phyloP scores from a whole-genome alignment of 2,888 invertebrate species.

The Nebria brevicollis region DNA sequence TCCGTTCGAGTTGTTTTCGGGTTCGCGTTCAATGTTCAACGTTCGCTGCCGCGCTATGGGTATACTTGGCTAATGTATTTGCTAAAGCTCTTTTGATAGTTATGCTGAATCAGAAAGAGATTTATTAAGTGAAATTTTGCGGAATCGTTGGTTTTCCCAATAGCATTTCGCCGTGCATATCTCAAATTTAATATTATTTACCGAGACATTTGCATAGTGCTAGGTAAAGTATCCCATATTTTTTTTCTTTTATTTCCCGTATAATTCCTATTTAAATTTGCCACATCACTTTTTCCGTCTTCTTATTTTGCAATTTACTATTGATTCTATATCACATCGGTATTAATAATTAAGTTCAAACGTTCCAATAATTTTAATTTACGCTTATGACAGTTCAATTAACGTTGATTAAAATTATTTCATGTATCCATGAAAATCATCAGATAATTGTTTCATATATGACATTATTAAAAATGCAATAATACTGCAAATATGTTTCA shows the following conservation, averaged over 20 bases:
- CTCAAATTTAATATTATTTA: not conserved
- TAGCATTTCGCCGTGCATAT: not conserved
- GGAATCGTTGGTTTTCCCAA: not conserved
- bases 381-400: too few species aligned
- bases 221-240: not conserved
- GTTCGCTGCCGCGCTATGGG: not conserved
- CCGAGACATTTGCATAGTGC: not conserved
- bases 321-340: too few species aligned
- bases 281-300: not conserved
- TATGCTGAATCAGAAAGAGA: slow-evolving; percentile 1
- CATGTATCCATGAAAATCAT: too few species aligned
- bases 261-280: not conserved
- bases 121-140: slow-evolving; percentile 1
- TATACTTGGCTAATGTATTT: not conserved
- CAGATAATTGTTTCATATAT: too few species aligned
- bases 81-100: not conserved
- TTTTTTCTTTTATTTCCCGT: not conserved
- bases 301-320: too few species aligned
- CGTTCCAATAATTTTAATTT: too few species aligned
- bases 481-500: too few species aligned
- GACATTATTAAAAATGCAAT: too few species aligned
- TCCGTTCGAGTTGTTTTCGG: not conserved
- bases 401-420: too few species aligned
- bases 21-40: not conserved
- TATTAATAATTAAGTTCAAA: too few species aligned